Evolutionary conservation across 2,888 invertebrate genomes (phyloP).

Genomic region (Lamellibrachia satsuma): DNA sequence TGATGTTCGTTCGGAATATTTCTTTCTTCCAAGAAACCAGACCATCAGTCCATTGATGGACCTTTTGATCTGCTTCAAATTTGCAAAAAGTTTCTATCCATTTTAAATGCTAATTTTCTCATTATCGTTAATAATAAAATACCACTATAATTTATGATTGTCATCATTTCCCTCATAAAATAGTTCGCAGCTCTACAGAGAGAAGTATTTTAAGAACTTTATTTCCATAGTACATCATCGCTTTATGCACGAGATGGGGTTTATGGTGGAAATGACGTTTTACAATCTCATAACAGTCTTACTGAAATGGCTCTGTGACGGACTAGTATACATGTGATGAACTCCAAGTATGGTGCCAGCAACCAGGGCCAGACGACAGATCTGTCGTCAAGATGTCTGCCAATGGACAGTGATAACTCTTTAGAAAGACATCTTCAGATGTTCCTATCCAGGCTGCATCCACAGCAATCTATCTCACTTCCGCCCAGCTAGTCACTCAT

Average conservation of each 20-base stretch:
- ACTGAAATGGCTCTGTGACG: not conserved
- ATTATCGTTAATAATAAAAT: not conserved
- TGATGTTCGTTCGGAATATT: too few relatives aligned
- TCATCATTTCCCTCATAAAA: not conserved
- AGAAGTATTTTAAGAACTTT: conserved; percentile 6
- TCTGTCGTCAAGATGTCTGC: not conserved
- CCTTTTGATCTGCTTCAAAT: too few relatives aligned
- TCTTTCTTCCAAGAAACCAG: too few relatives aligned
- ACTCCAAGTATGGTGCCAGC: not conserved
- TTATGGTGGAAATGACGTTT: not conserved
- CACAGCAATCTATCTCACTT: not conserved
- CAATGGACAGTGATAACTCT: not conserved
- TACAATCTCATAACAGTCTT: not conserved
- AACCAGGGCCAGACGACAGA: not conserved
- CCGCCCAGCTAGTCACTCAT: conserved; percentile 11
- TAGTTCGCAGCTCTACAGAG: not conserved
- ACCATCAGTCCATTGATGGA: too few relatives aligned
- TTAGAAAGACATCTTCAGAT: not conserved
- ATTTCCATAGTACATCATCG: not conserved
- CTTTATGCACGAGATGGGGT: not conserved
- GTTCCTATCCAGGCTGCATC: not conserved
- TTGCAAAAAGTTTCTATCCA: too few relatives aligned
- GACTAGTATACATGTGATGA: not conserved
- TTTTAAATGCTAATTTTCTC: not conserved
- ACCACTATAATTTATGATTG: not conserved